Conservation (phyloP, 2,888 invertebrate species). For the Chrysomela aeneicollis region DNA sequence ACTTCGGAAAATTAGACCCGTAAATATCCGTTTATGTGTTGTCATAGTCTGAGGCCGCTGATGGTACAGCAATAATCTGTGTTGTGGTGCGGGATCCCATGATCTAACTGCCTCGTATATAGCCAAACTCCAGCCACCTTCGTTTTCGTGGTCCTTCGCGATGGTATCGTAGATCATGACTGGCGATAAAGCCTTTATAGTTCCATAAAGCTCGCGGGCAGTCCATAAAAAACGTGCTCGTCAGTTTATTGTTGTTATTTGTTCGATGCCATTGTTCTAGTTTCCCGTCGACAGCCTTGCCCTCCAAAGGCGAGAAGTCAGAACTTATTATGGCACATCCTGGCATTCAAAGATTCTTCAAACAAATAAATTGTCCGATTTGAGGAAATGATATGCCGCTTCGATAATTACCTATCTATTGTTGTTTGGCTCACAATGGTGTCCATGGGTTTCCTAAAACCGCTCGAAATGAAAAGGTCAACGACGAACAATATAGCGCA, state of each 20-base stretch:
- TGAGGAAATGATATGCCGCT: slow-evolving; percentile 44
- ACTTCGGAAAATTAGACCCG: no score
- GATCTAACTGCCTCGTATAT: neutral
- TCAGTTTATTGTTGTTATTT: slow-evolving; percentile 10
- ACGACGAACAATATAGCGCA: slow-evolving; percentile 20
- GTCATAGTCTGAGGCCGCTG: no score
- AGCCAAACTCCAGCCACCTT: neutral
- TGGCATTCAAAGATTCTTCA: slow-evolving; percentile 41
- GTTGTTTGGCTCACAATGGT: slow-evolving; percentile 36
- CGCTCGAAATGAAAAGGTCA: slow-evolving; percentile 32
- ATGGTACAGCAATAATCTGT: no score
- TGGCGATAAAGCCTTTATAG: slow-evolving; percentile 3
- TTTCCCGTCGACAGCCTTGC: slow-evolving; percentile 40
- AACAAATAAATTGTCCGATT: slow-evolving; percentile 40
- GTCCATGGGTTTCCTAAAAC: slow-evolving; percentile 34
- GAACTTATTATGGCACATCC: slow-evolving; percentile 41
- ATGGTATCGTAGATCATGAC: neutral
- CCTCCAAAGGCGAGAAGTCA: slow-evolving; percentile 44
- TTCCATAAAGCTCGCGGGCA: slow-evolving; percentile 5
- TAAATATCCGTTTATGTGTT: no score
- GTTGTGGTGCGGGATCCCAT: neutral
- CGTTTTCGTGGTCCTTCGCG: slow-evolving; percentile 3
- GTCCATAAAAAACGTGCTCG: slow-evolving; percentile 5
- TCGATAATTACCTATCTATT: slow-evolving; percentile 37
- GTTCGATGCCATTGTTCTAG: slow-evolving; percentile 39